These are phyloP conservation scores for Zygogramma bicolorata DNA, from an alignment of 2,888 invertebrate species.

Conservation along the genomic window DNA sequence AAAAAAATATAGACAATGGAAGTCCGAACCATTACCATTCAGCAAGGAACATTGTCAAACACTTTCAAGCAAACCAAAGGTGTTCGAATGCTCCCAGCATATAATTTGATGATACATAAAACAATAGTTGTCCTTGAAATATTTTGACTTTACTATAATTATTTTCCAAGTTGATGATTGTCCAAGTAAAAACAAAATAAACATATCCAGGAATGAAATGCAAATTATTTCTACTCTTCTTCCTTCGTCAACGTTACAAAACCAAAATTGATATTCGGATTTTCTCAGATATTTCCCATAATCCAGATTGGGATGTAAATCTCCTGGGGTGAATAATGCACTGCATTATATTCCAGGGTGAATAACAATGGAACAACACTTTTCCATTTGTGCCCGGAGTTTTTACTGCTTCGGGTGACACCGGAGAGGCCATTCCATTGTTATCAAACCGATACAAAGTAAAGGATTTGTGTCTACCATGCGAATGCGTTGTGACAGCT, in stretches of 20 bases:
- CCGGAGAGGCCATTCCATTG: neutral
- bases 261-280: neutral
- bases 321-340: neutral
- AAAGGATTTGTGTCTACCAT: neutral
- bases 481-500: neutral
- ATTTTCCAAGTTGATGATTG: too few relatives aligned
- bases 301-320: slow-evolving; percentile 7
- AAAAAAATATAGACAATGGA: too few relatives aligned
- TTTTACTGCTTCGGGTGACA: neutral
- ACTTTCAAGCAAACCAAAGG: too few relatives aligned
- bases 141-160: too few relatives aligned
- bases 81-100: too few relatives aligned
- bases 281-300: neutral
- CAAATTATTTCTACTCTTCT: neutral
- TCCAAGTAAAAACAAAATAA: too few relatives aligned
- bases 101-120: too few relatives aligned
- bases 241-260: too few relatives aligned
- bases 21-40: too few relatives aligned
- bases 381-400: slow-evolving; percentile 1
- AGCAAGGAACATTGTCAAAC: too few relatives aligned
- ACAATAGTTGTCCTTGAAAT: too few relatives aligned
- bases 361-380: slow-evolving; percentile 13
- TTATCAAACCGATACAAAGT: neutral
- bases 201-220: too few relatives aligned
- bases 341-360: slow-evolving; percentile 5